Conservation (phyloP, 2,113 vertebrate genomes). For the Erythrolamprus reginae region DNA sequence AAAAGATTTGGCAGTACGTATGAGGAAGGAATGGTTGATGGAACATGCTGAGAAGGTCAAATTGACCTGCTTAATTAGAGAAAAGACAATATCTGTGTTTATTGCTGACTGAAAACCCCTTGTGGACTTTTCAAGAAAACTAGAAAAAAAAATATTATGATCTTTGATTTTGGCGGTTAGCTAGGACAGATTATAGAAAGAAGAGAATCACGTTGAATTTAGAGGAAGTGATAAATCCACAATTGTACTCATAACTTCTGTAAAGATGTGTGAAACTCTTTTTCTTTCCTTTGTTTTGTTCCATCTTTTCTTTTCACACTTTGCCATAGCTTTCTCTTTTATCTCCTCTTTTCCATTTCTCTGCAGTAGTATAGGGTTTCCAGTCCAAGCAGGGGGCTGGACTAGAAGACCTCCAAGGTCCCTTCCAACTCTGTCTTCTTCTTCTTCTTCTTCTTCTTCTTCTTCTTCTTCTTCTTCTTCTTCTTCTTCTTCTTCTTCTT, state of each 20-base stretch:
- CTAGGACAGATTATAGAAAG: neutral
- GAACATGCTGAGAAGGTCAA: neutral
- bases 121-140: neutral
- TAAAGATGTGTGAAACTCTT: neutral
- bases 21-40: neutral
- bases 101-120: neutral
- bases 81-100: neutral
- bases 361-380: no score
- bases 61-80: neutral
- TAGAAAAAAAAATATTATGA: neutral
- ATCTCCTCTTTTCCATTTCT: neutral
- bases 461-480: no score
- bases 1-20: neutral
- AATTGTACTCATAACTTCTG: neutral
- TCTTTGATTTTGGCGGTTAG: neutral
- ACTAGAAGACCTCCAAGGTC: no score
- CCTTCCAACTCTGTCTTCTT: no score
- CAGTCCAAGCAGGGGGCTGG: no score
- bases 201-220: neutral
- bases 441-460: no score
- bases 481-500: no score
- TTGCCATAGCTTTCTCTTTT: neutral
- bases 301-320: neutral
- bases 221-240: neutral
- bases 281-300: neutral